Conservation (phyloP, 1,140 invertebrate genomes). For the Helicoverpa zea region DNA sequence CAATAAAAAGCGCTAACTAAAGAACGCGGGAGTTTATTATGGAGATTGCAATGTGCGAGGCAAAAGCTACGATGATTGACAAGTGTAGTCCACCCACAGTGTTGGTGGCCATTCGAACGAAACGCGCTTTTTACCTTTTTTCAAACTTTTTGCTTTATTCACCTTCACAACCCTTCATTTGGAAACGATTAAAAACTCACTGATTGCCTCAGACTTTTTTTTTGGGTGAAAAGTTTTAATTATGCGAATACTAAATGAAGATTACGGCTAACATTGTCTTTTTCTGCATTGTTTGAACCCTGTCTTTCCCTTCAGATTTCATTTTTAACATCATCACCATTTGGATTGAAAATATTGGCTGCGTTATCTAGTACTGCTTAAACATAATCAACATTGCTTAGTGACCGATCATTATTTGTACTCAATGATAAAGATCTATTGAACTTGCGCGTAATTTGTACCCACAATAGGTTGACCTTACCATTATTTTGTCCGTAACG, state of each 20-base stretch:
- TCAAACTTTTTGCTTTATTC: constrained; percentile 34
- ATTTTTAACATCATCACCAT: background rate
- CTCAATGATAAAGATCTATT: constrained; percentile 11
- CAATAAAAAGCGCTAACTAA: constrained; percentile 40
- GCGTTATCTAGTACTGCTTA: background rate
- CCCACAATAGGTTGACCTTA: constrained; percentile 43
- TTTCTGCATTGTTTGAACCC: background rate
- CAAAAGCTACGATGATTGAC: constrained; percentile 54
- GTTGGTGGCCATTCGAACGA: constrained; percentile 43
- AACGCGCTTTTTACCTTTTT: constrained; percentile 44
- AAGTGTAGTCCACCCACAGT: constrained; percentile 46
- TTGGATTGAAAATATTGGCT: background rate
- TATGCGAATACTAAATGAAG: constrained; percentile 29
- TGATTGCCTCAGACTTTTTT: constrained; percentile 24
- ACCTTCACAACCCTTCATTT: constrained; percentile 43
- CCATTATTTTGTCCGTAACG: constrained; percentile 40
- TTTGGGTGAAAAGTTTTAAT: constrained; percentile 34
- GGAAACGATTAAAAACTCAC: constrained; percentile 30
- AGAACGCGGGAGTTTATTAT: constrained; percentile 51
- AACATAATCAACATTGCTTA: background rate
- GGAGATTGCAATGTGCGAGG: constrained; percentile 56
- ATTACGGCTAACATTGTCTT: background rate
- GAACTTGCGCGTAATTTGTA: constrained; percentile 38
- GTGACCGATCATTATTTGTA: background rate
- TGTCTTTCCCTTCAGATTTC: background rate